phyloP scores from a whole-genome alignment of 92 coral and sea anemone genomes.

The Palythoa caribaeorum region DNA sequence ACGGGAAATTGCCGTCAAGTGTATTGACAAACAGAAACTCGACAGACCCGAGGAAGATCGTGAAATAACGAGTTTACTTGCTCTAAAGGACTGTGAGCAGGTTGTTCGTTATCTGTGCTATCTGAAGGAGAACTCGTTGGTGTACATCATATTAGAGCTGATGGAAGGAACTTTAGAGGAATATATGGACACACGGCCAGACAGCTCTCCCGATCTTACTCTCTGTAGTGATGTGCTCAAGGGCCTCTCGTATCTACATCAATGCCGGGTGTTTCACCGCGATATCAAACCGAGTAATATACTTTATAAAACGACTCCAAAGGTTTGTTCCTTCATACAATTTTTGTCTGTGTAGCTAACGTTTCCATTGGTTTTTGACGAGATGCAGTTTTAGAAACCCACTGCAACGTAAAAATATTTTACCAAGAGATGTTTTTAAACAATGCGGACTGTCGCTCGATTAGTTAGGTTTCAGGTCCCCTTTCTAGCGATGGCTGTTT shows the following conservation, averaged over 20 bases:
- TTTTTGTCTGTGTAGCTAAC: too few relatives aligned
- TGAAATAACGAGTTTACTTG: conserved; percentile 51
- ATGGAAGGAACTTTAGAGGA: conserved; percentile 74
- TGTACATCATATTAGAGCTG: conserved; percentile 66
- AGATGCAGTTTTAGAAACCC: too few relatives aligned
- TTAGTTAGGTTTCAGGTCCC: too few relatives aligned
- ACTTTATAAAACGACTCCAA: conserved; percentile 66
- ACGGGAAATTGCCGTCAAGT: conserved; percentile 66
- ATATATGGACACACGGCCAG: conserved; percentile 40
- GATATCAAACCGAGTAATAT: conserved; percentile 73
- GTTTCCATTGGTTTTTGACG: too few relatives aligned
- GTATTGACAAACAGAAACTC: conserved; percentile 53
- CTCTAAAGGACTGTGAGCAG: conserved; percentile 61
- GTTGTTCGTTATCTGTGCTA: conserved; percentile 57
- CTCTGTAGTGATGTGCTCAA: conserved; percentile 43
- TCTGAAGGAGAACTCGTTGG: conserved; percentile 36
- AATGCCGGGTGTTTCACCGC: conserved; percentile 57
- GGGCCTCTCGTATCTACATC: conserved; percentile 60
- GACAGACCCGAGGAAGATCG: conserved; percentile 54
- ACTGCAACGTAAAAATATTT: too few relatives aligned
- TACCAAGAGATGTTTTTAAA: too few relatives aligned
- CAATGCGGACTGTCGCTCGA: too few relatives aligned
- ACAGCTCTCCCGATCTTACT: neutral
- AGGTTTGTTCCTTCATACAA: neutral
- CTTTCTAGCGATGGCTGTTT: too few relatives aligned